Conservation (phyloP, 2,888 invertebrate species). For the Habrosyne pyritoides region DNA sequence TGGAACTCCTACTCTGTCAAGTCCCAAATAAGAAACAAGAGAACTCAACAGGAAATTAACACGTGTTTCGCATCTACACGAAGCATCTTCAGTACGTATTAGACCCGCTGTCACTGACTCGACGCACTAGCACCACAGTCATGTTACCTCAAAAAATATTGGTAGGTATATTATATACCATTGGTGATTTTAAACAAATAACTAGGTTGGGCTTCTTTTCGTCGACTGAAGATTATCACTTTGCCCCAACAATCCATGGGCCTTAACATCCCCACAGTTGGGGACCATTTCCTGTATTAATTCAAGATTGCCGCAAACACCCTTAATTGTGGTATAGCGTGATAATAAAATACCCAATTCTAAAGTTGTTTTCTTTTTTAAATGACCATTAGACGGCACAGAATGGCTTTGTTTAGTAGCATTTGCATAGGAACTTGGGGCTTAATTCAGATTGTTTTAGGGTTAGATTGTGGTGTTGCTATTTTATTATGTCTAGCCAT, state of each 20-base stretch:
- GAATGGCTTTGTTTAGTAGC: conserved; percentile 6
- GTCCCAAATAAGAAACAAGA: too few species aligned
- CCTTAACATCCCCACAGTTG: conserved; percentile 9
- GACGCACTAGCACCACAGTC: too few species aligned
- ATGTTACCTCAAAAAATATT: too few species aligned
- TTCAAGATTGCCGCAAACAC: conserved; percentile 51
- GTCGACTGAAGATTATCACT: neutral
- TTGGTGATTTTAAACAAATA: too few species aligned
- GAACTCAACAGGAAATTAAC: too few species aligned
- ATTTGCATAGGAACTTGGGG: conserved; percentile 3
- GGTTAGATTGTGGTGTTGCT: neutral
- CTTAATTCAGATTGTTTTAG: neutral
- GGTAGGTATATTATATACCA: too few species aligned
- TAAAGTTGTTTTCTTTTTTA: conserved; percentile 21
- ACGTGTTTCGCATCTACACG: too few species aligned
- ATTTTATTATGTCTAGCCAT: neutral
- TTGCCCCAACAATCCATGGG: neutral
- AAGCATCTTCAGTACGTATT: too few species aligned
- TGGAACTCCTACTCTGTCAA: too few species aligned
- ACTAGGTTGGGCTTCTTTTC: too few species aligned
- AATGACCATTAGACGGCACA: conserved; percentile 14
- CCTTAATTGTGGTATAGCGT: conserved; percentile 72
- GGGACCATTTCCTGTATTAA: conserved; percentile 57
- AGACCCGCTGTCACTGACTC: too few species aligned
- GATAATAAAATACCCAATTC: conserved; percentile 61